Percentiles rank a stretch among this genome's conserved stretches.
Conservation (phyloP, 2,888 invertebrate species). For the Chloroclystis v-ata region DNA sequence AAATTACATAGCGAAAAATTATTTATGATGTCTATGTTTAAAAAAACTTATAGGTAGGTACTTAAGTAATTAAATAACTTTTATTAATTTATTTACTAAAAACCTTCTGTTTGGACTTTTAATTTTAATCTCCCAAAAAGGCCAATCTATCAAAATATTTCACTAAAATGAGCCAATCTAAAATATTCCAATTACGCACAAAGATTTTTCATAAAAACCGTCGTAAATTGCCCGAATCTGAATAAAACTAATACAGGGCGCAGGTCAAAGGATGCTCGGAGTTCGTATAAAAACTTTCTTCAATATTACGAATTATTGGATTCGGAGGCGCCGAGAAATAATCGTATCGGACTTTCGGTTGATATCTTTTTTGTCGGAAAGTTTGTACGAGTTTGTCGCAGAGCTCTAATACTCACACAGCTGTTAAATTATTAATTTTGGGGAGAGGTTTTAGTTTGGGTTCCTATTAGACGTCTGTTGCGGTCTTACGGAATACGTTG, state of each 20-base stretch:
- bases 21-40: too few species aligned
- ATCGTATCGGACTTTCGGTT: slow-evolving; percentile 54
- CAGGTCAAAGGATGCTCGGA: slow-evolving; percentile 63
- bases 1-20: too few species aligned
- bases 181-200: slow-evolving; percentile 28
- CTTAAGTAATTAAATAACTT: too few species aligned
- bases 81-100: too few species aligned
- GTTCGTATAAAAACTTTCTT: slow-evolving; percentile 62
- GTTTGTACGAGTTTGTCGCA: slow-evolving; percentile 24
- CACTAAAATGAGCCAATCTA: slow-evolving; percentile 2
- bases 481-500: too few species aligned
- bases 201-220: slow-evolving; percentile 28
- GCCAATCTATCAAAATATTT: not conserved
- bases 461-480: not conserved
- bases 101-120: not conserved
- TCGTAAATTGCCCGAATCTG: slow-evolving; percentile 49
- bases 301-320: slow-evolving; percentile 73
- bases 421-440: not conserved
- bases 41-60: too few species aligned
- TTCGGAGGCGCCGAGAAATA: slow-evolving; percentile 54
- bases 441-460: not conserved
- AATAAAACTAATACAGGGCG: slow-evolving; percentile 61
- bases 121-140: not conserved
- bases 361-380: slow-evolving; percentile 51
- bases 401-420: not conserved